These are phyloP conservation scores for Invenusta paracnida DNA, from an alignment of 2,888 invertebrate genomes.

Conservation along the genomic window DNA sequence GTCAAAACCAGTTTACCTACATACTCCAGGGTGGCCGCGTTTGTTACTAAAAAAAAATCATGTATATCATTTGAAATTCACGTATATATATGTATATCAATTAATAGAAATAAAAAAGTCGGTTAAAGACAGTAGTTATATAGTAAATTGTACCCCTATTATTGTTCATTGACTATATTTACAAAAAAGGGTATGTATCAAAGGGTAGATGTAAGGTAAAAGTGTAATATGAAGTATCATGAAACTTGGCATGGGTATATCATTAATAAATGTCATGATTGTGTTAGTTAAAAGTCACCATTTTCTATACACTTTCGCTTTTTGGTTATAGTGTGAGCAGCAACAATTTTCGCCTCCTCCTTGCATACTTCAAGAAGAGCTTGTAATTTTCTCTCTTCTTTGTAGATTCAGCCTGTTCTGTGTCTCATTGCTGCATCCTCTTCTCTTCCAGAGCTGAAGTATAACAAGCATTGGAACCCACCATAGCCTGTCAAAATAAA, in stretches of 20 bases:
- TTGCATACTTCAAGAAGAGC: no score
- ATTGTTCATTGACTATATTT: background rate
- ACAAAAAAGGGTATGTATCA: conserved; percentile 11
- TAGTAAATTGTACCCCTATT: background rate
- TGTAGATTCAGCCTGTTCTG: background rate
- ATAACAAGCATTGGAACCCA: background rate
- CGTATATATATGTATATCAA: conserved; percentile 1
- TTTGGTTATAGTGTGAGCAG: no score
- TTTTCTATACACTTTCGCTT: background rate
- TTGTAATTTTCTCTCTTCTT: background rate
- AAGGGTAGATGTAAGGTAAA: conserved; percentile 22
- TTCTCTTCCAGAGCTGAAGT: background rate
- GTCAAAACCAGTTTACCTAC: no score
- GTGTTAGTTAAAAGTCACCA: conserved; percentile 27
- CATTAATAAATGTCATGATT: conserved; percentile 23
- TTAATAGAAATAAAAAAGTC: background rate
- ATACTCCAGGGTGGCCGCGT: conserved; percentile 2
- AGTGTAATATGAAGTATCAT: conserved; percentile 2
- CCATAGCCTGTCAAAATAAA: conserved; percentile 2
- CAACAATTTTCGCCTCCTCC: no score
- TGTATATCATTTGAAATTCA: conserved; percentile 26
- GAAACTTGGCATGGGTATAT: conserved; percentile 13
- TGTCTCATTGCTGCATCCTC: background rate
- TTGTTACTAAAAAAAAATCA: conserved; percentile 17
- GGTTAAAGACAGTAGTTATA: background rate